Base-by-base conservation (phyloP, 2,888 invertebrate genomes). In the Lomographa bimaculata region DNA sequence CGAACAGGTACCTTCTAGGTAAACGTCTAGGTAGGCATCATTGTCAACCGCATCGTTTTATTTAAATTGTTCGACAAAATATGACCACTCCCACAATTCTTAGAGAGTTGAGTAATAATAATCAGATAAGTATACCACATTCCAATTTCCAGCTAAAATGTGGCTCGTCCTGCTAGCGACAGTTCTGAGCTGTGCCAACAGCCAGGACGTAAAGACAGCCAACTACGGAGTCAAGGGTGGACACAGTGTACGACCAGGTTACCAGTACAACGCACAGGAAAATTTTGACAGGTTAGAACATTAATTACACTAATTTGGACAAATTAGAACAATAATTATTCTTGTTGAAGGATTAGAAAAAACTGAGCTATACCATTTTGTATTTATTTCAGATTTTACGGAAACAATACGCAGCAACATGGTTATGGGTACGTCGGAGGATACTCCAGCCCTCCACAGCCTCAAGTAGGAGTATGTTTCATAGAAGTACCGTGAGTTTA, bases 401-500 rank as follows among this genome's bases (percentile, higher is more conserved):
- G 39, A 20, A 72, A 65, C 36, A 56, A 37, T 21, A 62, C 62
- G 0, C 59, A 65, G 6, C 47, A 56, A 10, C 51, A 60, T 1
- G 57, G 63, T 7, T 55, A 38, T 0, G 36, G 32, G 0, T 35
- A 32, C 5, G 46, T 43, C 10, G 42, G 46, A 7, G 50, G 54
- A 14, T 14, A 14, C 14, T 3, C 2, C 14, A 14, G 14, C 4
- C 53, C 0, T 16, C 53, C n/a, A 47, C 70, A 33, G 7, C 64
- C 59, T 5, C 77, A 79, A 45, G 64, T 68, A 3, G 93, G 93
- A 35, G 89, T 92, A 2, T 93, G 93, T 62, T 90, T 90, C 50
- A 82, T 90, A 19, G 92, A 92, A 89, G 90, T 93, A 1, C 92
- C 92, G 93, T 93, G 77, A 91, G 93, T 91, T 63, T 24, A 7